Percentiles rank a stretch among this genome's conserved stretches.
Conservation (phyloP, 2,797 vertebrate genomes). For the Cygnus olor region DNA sequence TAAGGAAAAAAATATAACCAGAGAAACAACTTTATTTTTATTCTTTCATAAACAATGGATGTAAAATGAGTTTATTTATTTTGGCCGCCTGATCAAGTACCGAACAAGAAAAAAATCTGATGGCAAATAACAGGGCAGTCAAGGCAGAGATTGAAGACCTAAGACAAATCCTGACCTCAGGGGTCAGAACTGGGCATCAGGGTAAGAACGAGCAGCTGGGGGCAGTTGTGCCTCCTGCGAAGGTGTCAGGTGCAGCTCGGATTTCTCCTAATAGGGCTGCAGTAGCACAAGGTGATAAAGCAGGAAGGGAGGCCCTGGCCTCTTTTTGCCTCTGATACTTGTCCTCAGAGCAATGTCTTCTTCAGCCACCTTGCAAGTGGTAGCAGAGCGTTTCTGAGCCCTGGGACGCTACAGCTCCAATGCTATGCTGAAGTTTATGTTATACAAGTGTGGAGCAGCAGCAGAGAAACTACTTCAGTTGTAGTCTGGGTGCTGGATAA, state of each 20-base stretch:
- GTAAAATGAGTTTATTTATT: not conserved
- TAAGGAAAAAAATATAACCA: not conserved
- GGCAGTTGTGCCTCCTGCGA: not conserved
- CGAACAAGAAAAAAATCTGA: not conserved
- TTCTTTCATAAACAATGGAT: not conserved
- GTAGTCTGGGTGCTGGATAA: not conserved
- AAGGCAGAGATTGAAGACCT: not conserved
- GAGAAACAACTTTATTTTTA: not conserved
- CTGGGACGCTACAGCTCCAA: not conserved
- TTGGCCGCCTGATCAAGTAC: not conserved
- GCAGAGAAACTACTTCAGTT: not conserved
- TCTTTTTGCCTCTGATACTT: not conserved
- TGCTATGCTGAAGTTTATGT: not conserved
- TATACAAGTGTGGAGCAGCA: not conserved
- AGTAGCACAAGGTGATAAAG: not conserved
- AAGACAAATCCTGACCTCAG: not conserved
- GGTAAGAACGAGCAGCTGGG: conserved; percentile 20
- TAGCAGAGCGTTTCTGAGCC: not conserved
- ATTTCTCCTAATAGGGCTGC: not conserved
- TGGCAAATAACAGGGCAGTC: not conserved
- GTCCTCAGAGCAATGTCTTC: not conserved
- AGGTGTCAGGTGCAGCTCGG: conserved; percentile 10
- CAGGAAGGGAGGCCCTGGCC: not conserved
- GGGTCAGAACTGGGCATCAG: not conserved
- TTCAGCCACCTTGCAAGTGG: not conserved